Percentiles rank a stretch among this genome's conserved stretches.
phyloP scores from a whole-genome alignment of 2,113 vertebrate species.

The Nanger granti region DNA sequence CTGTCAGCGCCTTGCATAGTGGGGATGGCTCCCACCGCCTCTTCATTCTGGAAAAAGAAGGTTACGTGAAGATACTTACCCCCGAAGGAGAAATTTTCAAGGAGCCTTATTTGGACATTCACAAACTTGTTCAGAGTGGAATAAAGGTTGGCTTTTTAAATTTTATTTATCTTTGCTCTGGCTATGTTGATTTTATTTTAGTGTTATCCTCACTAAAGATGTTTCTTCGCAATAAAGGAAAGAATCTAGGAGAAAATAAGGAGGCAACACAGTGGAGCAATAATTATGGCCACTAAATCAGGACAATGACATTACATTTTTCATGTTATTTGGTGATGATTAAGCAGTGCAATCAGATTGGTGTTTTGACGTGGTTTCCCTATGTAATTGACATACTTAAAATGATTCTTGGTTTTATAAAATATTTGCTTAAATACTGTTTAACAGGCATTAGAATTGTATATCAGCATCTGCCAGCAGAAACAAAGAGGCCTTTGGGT shows the following conservation, averaged over 20 bases:
- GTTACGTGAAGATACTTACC: conserved; percentile 92
- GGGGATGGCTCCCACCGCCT: conserved; percentile 96
- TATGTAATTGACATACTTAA: conserved; percentile 1
- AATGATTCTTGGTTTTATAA: not conserved
- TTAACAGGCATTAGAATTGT: not conserved
- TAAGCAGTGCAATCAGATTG: not conserved
- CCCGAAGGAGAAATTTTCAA: conserved; percentile 91
- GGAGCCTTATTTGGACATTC: conserved; percentile 97
- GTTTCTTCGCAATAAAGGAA: conserved; percentile 47
- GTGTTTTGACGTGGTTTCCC: not conserved
- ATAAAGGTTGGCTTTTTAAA: conserved; percentile 90
- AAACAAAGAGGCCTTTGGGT: not conserved
- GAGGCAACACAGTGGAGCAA: not conserved
- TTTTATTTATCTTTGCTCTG: conserved; percentile 70
- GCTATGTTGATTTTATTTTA: conserved; percentile 40
- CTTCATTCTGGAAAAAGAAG: conserved; percentile 97
- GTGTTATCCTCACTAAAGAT: not conserved
- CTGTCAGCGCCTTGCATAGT: conserved; percentile 88
- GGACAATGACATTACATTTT: not conserved
- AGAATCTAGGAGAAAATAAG: not conserved
- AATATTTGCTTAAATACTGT: conserved; percentile 14
- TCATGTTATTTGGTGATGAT: conserved; percentile 21
- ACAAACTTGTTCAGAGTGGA: conserved; percentile 98
- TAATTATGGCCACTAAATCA: not conserved
- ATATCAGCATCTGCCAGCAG: not conserved